Percentiles rank a stretch among this genome's conserved stretches.
Evolutionary conservation across 2,888 invertebrate species (phyloP).

Genomic region (Amorpha juglandis): DNA sequence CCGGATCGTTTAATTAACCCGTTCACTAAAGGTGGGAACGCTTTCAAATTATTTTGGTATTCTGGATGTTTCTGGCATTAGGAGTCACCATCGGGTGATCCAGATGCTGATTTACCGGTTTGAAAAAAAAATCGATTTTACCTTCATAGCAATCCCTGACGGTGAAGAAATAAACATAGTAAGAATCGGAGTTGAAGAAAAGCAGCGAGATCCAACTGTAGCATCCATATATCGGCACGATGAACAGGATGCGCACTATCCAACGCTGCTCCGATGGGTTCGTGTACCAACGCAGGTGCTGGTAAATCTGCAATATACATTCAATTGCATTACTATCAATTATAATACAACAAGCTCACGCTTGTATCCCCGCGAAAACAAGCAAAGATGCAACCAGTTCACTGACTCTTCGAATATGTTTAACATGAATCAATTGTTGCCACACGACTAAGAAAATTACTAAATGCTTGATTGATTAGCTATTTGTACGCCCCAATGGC

Average conservation of each 20-base stretch:
- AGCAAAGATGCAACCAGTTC: no score
- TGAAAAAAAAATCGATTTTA: conserved; percentile 58
- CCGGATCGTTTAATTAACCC: no score
- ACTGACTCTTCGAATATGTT: no score
- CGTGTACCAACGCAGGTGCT: conserved; percentile 99
- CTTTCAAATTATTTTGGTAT: no score
- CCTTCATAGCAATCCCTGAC: conserved; percentile 99
- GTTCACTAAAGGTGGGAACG: no score
- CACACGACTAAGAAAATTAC: conserved; percentile 1
- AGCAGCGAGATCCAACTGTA: conserved; percentile 99
- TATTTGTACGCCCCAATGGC: no score
- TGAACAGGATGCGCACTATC: conserved; percentile 99
- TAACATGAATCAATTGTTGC: not conserved
- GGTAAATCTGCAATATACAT: conserved; percentile 92
- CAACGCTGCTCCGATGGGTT: conserved; percentile 99
- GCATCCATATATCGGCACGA: conserved; percentile 99
- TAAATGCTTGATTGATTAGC: no score
- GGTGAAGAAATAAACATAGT: conserved; percentile 99
- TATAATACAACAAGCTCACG: no score
- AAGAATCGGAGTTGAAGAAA: conserved; percentile 98
- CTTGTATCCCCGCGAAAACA: no score
- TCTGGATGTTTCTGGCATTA: no score
- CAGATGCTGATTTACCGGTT: not conserved
- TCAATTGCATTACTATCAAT: not conserved
- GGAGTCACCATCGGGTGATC: no score